phyloP scores from a whole-genome alignment of 2,888 invertebrate species.

The Nemapogon koenigi region DNA sequence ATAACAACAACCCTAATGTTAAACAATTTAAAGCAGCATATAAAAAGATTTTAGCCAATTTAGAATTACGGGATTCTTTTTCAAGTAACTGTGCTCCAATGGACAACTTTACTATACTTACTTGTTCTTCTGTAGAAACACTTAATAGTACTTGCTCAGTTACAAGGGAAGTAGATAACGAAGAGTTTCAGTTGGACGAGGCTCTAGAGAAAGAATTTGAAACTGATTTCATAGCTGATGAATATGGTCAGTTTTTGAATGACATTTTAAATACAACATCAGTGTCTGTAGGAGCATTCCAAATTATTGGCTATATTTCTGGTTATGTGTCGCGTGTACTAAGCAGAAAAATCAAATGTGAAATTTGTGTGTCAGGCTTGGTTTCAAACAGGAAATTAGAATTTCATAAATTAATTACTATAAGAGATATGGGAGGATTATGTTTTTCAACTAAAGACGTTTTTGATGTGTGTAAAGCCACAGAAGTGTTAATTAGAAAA shows the following conservation, averaged over 20 bases:
- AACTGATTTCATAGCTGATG: background rate
- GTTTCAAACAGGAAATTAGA: background rate
- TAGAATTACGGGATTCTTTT: background rate
- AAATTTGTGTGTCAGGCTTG: constrained; percentile 5
- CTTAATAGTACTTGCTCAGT: background rate
- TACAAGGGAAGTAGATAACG: background rate
- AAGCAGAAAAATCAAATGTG: constrained; percentile 4
- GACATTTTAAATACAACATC: background rate
- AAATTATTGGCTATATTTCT: background rate
- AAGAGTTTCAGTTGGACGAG: background rate
- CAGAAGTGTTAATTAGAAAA: constrained; percentile 5
- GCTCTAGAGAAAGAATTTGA: background rate
- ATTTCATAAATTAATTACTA: background rate
- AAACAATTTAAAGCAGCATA: no score
- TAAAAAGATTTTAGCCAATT: background rate
- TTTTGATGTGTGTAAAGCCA: constrained; percentile 5
- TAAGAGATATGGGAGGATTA: background rate
- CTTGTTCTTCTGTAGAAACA: background rate
- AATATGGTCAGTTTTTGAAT: background rate
- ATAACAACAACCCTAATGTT: background rate
- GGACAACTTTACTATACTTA: background rate
- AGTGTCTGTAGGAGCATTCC: background rate
- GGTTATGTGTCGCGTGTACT: constrained; percentile 3
- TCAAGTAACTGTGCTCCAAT: background rate
- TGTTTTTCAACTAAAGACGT: background rate